Conservation (phyloP, 1,140 invertebrate species). For the Xylocopa sonorina region DNA sequence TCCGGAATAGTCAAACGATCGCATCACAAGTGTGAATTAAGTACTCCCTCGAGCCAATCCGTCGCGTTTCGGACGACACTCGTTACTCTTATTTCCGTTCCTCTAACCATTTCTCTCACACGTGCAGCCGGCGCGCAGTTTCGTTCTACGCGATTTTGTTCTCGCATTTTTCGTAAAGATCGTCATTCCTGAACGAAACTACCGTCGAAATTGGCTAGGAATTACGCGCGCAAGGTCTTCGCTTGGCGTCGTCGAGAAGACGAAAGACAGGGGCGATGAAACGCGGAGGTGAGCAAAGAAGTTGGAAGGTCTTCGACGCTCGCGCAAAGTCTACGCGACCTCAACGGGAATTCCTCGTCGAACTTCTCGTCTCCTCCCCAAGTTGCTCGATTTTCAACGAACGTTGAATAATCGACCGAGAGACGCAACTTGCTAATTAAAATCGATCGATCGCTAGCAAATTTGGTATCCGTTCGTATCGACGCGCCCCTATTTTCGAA, state of each 20-base stretch:
- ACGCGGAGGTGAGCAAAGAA: background rate
- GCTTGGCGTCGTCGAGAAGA: background rate
- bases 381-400: background rate
- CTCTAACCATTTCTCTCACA: background rate
- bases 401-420: slow-evolving; percentile 1
- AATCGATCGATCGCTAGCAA: slow-evolving; percentile 1
- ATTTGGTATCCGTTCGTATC: background rate
- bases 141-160: background rate
- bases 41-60: slow-evolving; percentile 16
- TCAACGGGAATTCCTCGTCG: background rate
- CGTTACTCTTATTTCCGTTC: slow-evolving; percentile 12
- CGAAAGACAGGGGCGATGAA: background rate
- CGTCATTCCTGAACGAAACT: background rate
- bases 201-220: background rate
- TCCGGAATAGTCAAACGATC: slow-evolving; percentile 39
- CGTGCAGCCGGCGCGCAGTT: no score
- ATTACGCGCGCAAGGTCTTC: background rate
- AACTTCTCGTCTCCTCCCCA: background rate
- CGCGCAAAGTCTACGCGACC: background rate
- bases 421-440: background rate
- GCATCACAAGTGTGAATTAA: slow-evolving; percentile 31
- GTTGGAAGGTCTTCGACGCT: background rate
- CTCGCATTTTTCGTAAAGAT: no score
- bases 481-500: background rate
- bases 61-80: background rate